Base-by-base conservation (phyloP, 1,140 invertebrate genomes). In the Palaemon carinicauda region DNA sequence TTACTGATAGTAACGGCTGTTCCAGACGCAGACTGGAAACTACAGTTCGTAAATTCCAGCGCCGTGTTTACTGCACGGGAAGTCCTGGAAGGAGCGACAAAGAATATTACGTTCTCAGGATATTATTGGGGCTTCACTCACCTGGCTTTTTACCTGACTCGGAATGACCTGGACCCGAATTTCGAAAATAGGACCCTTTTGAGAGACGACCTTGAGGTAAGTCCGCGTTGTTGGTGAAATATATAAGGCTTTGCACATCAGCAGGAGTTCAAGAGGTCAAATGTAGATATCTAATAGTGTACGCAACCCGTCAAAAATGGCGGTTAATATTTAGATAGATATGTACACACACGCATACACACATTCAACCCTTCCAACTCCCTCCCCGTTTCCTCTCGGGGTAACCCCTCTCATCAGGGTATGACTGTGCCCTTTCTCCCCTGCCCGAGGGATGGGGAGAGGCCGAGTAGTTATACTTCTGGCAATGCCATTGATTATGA, bases 81-180 rank as follows among this genome's bases (percentile, higher is more conserved):
- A 56, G 84, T 85, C 24, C n/a, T 24, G 50, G 81, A 54, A 9
- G 52, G n/a, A 17, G 81, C 56, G 7, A 41, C 41, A 41, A 85
- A 85, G 77, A 79, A 24, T 41, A 50, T 85, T n/a, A 41, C 60
- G n/a, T 85, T 85, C 83, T 79, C 83, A 1, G 83, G 83, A 24
- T 85, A 79, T 33, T 85, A 79, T 51, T 85, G 83, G 83, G 83
- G 83, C 24, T 21, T 53, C 41, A 80, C 83, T 14, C 53, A 21
- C 1, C 56, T 85, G 15, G 15, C 75, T 50, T 71, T 85, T 27
- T 80, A 17, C 75, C 74, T 85, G 75, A 71, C 77, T 19, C 33
- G 27, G 19, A 69, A 85, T 17, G 50, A 85, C 54, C 75, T 80
- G 10, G 31, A 71, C 77, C 75, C 29, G 21, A 9, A 51, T 5